A percentile compares a stretch with the other conserved stretches of the same genome.
Conservation (phyloP, 2,113 vertebrate species). For the Mugil cephalus region DNA sequence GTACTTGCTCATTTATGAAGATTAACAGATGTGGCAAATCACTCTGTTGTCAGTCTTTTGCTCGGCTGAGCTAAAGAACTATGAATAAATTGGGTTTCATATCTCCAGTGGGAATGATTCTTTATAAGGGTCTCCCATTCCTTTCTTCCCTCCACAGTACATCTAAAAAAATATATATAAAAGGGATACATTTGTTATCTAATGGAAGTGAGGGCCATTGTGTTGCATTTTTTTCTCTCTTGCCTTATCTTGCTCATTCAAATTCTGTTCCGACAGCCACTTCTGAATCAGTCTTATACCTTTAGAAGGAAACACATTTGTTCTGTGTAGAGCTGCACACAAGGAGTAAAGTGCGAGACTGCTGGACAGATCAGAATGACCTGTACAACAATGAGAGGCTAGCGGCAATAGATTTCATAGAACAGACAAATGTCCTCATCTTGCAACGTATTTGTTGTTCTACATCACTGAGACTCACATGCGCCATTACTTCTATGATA, state of each 20-base stretch:
- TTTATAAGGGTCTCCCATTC: conserved; percentile 61
- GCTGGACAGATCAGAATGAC: conserved; percentile 55
- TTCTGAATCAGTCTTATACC: conserved; percentile 68
- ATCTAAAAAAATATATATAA: conserved; percentile 57
- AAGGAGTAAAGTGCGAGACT: conserved; percentile 60
- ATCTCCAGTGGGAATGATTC: conserved; percentile 66
- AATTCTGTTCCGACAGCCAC: conserved; percentile 77
- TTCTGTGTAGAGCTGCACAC: conserved; percentile 50
- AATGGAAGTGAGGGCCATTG: conserved; percentile 62
- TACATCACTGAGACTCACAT: conserved; percentile 1
- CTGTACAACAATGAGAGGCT: conserved; percentile 12
- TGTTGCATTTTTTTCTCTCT: conserved; percentile 67
- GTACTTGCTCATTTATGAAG: conserved; percentile 78
- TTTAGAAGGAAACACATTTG: conserved; percentile 59
- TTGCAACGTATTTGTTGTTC: conserved; percentile 10
- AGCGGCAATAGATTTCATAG: conserved; percentile 9
- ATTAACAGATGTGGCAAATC: conserved; percentile 81
- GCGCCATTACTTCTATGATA: conserved; percentile 16
- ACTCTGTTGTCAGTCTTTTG: conserved; percentile 75
- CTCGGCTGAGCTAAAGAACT: conserved; percentile 57
- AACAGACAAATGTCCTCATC: conserved; percentile 34
- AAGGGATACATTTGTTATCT: conserved; percentile 74
- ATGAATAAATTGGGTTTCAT: conserved; percentile 75
- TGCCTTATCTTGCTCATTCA: conserved; percentile 78
- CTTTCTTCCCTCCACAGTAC: conserved; percentile 47